phyloP scores from a whole-genome alignment of 2,797 vertebrate genomes.

The Leucoraja ocellata region DNA sequence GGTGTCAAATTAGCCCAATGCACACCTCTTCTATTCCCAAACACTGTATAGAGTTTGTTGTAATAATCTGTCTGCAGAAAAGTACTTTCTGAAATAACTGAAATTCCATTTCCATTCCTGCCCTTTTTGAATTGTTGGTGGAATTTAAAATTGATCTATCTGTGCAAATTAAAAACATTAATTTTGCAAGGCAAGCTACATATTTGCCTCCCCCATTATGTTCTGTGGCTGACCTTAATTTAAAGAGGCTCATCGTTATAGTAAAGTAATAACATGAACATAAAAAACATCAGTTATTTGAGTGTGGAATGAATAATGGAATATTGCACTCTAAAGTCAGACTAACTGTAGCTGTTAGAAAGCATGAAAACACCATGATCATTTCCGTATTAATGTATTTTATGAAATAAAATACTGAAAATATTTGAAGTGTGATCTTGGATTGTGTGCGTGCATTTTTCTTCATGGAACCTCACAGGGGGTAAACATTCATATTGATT shows the following conservation, averaged over 20 bases:
- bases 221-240: background rate
- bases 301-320: conserved; percentile 9
- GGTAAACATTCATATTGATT: background rate
- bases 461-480: background rate
- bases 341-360: background rate
- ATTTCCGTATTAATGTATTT: background rate
- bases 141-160: background rate
- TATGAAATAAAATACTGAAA: background rate
- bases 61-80: background rate
- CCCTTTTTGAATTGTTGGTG: background rate
- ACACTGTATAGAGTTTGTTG: background rate
- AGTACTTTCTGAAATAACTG: background rate
- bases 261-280: background rate
- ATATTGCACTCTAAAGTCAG: background rate
- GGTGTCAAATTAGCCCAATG: background rate
- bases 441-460: background rate
- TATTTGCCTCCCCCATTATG: background rate
- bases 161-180: background rate
- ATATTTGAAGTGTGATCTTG: background rate
- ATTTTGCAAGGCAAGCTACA: background rate
- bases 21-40: background rate
- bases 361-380: background rate
- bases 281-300: background rate
- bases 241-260: background rate
- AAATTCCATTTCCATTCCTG: background rate